These are phyloP conservation scores for Philantomba maxwellii DNA, from an alignment of 2,113 vertebrate genomes.

Conservation along the genomic window DNA sequence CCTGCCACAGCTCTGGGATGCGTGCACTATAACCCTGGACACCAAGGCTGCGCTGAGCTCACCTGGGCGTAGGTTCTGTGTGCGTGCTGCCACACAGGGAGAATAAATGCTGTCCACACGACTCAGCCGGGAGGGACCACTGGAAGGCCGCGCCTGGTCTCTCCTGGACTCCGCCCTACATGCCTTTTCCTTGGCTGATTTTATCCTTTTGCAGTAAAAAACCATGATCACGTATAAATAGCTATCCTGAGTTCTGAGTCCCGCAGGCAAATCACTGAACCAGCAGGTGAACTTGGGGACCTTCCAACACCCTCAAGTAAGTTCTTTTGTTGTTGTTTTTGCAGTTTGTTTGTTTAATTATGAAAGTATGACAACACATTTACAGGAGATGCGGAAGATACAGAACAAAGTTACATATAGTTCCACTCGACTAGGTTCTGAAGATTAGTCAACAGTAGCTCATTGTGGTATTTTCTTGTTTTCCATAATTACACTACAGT, in stretches of 20 bases:
- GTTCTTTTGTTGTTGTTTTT: neutral
- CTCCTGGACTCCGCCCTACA: neutral
- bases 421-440: neutral
- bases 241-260: neutral
- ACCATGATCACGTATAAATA: neutral
- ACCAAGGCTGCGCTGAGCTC: neutral
- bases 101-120: neutral
- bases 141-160: neutral
- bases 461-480: neutral
- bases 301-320: neutral
- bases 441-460: neutral
- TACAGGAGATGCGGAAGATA: neutral
- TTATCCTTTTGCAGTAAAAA: neutral
- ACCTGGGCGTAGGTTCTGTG: fast-evolving
- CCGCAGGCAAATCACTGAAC: neutral
- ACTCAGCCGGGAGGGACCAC: neutral
- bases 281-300: neutral
- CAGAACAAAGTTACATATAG: neutral
- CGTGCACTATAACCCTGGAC: too few relatives aligned
- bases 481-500: neutral
- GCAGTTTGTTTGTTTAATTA: neutral
- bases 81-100: neutral
- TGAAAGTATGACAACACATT: neutral
- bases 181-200: neutral
- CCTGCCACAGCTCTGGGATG: neutral